phyloP scores from a whole-genome alignment of 1,140 invertebrate species.

The Drosophila virilis region DNA sequence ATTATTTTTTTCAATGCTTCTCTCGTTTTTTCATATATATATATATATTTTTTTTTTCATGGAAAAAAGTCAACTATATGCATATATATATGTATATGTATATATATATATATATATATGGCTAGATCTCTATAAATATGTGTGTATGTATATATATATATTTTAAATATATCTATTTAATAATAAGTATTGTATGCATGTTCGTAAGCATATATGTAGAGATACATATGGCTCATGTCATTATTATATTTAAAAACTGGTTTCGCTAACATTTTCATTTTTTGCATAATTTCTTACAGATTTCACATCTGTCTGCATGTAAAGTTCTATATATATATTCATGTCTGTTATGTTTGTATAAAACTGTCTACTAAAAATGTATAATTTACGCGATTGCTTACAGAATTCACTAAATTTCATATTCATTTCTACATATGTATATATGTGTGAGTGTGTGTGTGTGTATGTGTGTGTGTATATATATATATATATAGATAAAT shows the following conservation, averaged over 20 bases:
- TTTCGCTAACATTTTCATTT: constrained; percentile 7
- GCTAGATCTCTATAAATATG: constrained; percentile 27
- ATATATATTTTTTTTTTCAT: constrained; percentile 53
- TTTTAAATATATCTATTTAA: constrained; percentile 11
- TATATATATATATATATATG: constrained; percentile 26
- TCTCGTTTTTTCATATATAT: constrained; percentile 29
- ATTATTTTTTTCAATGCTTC: constrained; percentile 10
- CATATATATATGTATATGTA: constrained; percentile 26
- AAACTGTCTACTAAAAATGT: constrained; percentile 69
- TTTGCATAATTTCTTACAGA: constrained; percentile 54
- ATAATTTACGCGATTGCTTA: constrained; percentile 71
- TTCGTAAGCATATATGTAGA: constrained; percentile 22
- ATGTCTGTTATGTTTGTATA: constrained; percentile 41
- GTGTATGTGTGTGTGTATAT: background rate
- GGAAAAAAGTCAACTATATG: constrained; percentile 53
- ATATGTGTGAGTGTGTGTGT: background rate
- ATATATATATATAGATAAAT: constrained; percentile 17
- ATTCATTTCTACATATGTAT: background rate
- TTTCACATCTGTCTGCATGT: constrained; percentile 4
- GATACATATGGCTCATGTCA: constrained; percentile 20
- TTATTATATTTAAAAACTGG: constrained; percentile 58
- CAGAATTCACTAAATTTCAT: constrained; percentile 46
- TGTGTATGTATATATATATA: constrained; percentile 21
- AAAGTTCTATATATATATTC: constrained; percentile 3
- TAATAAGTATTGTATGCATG: constrained; percentile 16